Percentiles rank a stretch among this genome's conserved stretches.
Evolutionary conservation across 37 sponge, comb jelly and placozoan genomes (phyloP).

Genomic region (Theonella swinhoei): DNA sequence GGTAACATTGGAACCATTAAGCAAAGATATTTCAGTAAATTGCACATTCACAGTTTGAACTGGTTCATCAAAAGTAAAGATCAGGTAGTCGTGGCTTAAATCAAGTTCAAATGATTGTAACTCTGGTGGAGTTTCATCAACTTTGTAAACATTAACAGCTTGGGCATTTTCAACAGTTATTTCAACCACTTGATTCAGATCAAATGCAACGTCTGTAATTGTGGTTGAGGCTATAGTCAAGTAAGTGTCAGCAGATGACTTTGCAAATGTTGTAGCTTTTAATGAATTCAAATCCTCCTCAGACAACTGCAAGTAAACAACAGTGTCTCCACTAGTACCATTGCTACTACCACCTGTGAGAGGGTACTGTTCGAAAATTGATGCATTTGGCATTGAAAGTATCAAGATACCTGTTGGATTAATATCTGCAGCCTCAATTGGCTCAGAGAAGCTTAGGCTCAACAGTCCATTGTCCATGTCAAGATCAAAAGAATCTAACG

Average conservation of each 20-base stretch:
- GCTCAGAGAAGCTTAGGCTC: slow-evolving; percentile 80
- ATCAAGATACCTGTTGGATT: slow-evolving; percentile 54
- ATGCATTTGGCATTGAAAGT: slow-evolving; percentile 63
- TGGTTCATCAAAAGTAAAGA: slow-evolving; percentile 79
- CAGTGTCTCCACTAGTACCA: slow-evolving; percentile 56
- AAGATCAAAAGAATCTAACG: slow-evolving; percentile 64
- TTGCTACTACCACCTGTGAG: slow-evolving; percentile 52
- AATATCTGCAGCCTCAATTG: slow-evolving; percentile 62
- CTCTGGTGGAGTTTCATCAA: slow-evolving; percentile 62
- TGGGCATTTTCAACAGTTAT: slow-evolving; percentile 42
- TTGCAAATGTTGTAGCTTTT: slow-evolving; percentile 65
- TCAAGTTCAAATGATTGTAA: slow-evolving; percentile 65
- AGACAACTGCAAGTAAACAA: slow-evolving; percentile 53
- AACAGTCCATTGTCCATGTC: slow-evolving; percentile 87
- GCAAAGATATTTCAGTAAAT: slow-evolving; percentile 31
- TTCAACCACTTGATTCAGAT: slow-evolving; percentile 39
- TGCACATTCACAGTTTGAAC: slow-evolving; percentile 36
- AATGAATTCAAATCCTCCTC: slow-evolving; percentile 53
- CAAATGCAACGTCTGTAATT: slow-evolving; percentile 61
- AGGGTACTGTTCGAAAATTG: slow-evolving; percentile 44
- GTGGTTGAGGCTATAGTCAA: slow-evolving; percentile 51
- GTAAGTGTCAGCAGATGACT: slow-evolving; percentile 58
- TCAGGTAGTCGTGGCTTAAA: slow-evolving; percentile 53
- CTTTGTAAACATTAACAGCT: slow-evolving; percentile 49
- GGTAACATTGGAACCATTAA: slow-evolving; percentile 43